A percentile compares a stretch with the other conserved stretches of the same genome.
Conservation (phyloP, 2,888 invertebrate genomes). For the Oscheius sp. region DNA sequence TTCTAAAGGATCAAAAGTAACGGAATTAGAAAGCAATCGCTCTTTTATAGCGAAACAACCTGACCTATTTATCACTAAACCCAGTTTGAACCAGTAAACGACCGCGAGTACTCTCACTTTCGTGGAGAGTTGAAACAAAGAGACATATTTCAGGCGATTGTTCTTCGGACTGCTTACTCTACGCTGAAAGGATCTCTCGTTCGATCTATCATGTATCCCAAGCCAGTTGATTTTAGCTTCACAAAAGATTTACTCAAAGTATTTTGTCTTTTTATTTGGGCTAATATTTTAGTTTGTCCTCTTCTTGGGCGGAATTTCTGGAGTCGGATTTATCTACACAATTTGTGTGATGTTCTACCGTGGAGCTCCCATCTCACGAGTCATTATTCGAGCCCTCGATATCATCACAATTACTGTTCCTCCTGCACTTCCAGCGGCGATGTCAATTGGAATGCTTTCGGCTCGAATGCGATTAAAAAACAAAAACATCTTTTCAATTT, state of each 20-base stretch:
- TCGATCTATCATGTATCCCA: constrained; percentile 75
- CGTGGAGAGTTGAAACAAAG: neutral
- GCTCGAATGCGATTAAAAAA: constrained; percentile 72
- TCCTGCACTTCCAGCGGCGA: constrained; percentile 82
- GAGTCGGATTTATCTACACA: constrained; percentile 77
- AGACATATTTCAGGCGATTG: constrained; percentile 77
- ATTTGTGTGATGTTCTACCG: constrained; percentile 81
- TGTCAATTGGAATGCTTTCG: constrained; percentile 74
- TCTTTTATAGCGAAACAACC: constrained; percentile 32
- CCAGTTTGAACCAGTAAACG: neutral
- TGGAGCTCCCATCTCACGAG: constrained; percentile 67
- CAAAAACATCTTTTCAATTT: constrained; percentile 73
- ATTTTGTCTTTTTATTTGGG: neutral
- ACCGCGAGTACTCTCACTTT: neutral
- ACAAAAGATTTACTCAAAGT: constrained; percentile 74
- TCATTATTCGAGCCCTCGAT: constrained; percentile 83
- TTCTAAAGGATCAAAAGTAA: neutral
- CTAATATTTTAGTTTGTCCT: constrained; percentile 40
- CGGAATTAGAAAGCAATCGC: neutral
- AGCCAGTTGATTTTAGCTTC: constrained; percentile 76
- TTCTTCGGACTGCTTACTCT: constrained; percentile 79
- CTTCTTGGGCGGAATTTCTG: constrained; percentile 49
- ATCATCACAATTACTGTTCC: constrained; percentile 92
- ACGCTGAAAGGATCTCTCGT: constrained; percentile 78
- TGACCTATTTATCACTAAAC: constrained; percentile 30